phyloP scores from a whole-genome alignment of 2,113 vertebrate species.

The Campylorhamphus procurvoides region DNA sequence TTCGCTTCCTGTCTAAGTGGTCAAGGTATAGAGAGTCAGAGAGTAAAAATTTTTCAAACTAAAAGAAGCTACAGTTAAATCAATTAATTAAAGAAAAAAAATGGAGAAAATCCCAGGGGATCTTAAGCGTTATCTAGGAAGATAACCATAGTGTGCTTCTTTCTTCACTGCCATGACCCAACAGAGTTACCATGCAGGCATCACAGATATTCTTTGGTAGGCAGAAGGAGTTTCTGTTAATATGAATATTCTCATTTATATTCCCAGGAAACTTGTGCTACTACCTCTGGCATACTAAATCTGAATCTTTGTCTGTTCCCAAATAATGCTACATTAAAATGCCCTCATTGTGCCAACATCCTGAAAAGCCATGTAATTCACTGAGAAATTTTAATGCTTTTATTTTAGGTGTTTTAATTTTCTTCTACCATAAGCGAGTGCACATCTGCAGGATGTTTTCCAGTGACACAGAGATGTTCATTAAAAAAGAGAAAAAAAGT shows the following conservation, averaged over 20 bases:
- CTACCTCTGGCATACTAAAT: not conserved
- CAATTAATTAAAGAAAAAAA: not conserved
- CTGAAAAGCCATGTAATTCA: not conserved
- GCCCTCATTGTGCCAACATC: not conserved
- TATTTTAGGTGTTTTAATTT: not conserved
- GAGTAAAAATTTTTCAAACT: not conserved
- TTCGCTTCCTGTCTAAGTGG: not conserved
- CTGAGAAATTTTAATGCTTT: not conserved
- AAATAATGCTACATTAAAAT: not conserved
- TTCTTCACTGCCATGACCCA: not conserved
- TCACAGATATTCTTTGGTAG: not conserved
- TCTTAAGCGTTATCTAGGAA: not conserved
- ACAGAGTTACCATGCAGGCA: not conserved
- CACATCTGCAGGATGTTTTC: not conserved
- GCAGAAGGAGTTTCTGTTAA: not conserved
- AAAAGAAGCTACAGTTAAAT: not conserved
- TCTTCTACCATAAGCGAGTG: not conserved
- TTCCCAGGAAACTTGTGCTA: not conserved
- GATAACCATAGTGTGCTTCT: not conserved
- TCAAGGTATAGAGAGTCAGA: not conserved
- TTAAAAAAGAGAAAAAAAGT: not conserved
- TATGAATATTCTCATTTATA: not conserved
- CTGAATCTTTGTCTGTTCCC: not conserved
- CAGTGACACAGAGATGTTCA: not conserved
- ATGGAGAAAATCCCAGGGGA: not conserved